Conservation (phyloP, 2,113 vertebrate species). For the Trichomycterus rosablanca region DNA sequence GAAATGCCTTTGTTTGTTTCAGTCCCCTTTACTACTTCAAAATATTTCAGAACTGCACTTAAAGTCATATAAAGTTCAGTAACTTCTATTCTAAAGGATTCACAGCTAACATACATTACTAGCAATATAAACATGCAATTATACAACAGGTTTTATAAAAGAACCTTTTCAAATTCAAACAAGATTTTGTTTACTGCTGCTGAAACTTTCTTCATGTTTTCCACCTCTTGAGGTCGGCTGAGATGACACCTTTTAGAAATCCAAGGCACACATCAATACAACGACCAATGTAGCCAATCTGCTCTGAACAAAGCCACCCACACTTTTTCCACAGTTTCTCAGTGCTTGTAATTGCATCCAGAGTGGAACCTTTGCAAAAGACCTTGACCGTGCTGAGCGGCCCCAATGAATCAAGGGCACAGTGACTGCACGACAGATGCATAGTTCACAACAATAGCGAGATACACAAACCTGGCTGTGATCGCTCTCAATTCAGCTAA, state of each 20-base stretch:
- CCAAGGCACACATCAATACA: slow-evolving; percentile 15
- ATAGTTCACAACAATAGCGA: slow-evolving; percentile 1
- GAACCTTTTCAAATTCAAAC: no score
- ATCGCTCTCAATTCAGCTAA: slow-evolving; percentile 7
- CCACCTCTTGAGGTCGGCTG: slow-evolving; percentile 4
- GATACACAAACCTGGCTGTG: slow-evolving; percentile 18
- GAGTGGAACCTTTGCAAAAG: slow-evolving; percentile 22
- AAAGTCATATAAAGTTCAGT: no score
- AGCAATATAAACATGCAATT: no score
- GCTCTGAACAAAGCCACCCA: slow-evolving; percentile 42
- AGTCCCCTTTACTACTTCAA: no score
- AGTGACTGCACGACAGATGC: background rate
- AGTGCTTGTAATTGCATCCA: slow-evolving; percentile 40
- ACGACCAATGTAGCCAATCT: slow-evolving; percentile 28
- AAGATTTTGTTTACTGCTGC: no score
- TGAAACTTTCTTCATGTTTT: slow-evolving; percentile 27
- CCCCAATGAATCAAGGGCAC: slow-evolving; percentile 26
- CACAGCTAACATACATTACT: no score
- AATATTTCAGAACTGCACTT: no score
- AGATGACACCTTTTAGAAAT: slow-evolving; percentile 30
- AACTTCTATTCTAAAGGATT: no score
- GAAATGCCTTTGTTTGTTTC: no score
- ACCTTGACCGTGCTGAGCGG: slow-evolving; percentile 36
- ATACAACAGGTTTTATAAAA: no score
- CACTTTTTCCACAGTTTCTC: slow-evolving; percentile 22